These are phyloP conservation scores for Plagodis pulveraria DNA, from an alignment of 2,888 invertebrate species.

Conservation along the genomic window DNA sequence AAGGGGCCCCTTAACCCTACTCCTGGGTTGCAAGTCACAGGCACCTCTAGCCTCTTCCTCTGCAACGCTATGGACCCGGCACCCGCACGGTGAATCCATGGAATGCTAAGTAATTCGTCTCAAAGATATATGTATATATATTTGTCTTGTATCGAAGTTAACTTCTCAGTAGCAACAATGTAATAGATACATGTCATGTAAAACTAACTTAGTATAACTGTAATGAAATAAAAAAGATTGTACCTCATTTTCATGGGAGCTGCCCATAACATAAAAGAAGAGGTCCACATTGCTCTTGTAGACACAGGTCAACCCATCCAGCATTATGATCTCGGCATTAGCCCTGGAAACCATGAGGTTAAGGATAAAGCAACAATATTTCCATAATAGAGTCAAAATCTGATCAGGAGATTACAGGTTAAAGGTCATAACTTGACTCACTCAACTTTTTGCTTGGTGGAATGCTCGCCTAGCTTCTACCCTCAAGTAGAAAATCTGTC, in stretches of 20 bases:
- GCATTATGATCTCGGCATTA: constrained; percentile 99
- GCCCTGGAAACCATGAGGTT: constrained; percentile 85
- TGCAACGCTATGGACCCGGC: no score
- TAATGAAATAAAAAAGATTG: constrained; percentile 6
- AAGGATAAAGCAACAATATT: not conserved
- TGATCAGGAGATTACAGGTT: no score
- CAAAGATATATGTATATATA: no score
- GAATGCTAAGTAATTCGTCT: no score
- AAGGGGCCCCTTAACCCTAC: no score
- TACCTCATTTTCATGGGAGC: constrained; percentile 98
- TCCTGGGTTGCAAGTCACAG: no score
- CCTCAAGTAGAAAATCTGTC: no score
- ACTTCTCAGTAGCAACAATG: not conserved
- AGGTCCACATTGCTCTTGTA: constrained; percentile 99
- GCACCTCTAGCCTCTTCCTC: no score
- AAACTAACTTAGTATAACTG: not conserved
- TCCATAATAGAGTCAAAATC: not conserved
- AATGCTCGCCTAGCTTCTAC: no score
- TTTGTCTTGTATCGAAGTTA: not conserved
- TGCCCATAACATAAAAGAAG: constrained; percentile 99
- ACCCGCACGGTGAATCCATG: no score
- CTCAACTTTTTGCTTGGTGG: no score
- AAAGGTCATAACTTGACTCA: no score
- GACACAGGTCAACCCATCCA: constrained; percentile 98
- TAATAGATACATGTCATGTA: not conserved